phyloP scores from a whole-genome alignment of 1,140 invertebrate species.

The Carcinoscorpius rotundicauda region DNA sequence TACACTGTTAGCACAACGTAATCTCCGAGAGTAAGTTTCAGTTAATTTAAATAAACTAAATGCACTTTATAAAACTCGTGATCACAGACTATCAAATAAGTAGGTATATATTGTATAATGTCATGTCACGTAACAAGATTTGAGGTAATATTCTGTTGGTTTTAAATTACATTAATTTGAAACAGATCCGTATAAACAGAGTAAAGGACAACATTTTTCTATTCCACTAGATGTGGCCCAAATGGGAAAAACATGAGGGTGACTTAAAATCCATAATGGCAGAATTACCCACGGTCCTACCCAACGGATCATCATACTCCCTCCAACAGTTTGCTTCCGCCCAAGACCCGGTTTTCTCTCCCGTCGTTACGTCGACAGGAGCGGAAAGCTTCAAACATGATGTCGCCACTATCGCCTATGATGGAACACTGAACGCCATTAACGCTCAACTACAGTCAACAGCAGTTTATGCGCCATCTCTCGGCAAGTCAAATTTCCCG shows the following conservation, averaged over 20 bases:
- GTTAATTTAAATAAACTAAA: no score
- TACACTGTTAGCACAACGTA: no score
- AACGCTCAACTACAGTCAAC: background rate
- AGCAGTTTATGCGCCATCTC: background rate
- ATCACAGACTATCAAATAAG: no score
- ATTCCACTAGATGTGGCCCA: background rate
- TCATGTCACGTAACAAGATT: no score
- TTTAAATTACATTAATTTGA: no score
- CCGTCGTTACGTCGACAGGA: background rate
- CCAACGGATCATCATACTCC: background rate
- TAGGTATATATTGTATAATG: no score
- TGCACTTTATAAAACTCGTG: no score
- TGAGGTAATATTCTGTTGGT: no score
- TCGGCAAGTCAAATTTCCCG: background rate
- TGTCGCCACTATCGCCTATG: background rate
- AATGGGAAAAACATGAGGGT: background rate
- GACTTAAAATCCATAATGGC: background rate
- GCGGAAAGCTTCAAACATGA: background rate
- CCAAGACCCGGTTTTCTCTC: background rate
- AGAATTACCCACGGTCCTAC: background rate
- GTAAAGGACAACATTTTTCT: background rate
- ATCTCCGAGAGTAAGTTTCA: no score
- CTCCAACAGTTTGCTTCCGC: background rate
- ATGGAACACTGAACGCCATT: background rate
- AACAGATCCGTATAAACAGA: no score